These are phyloP conservation scores for Orchesella flavescens DNA, from an alignment of 2,888 invertebrate species.

Conservation along the genomic window DNA sequence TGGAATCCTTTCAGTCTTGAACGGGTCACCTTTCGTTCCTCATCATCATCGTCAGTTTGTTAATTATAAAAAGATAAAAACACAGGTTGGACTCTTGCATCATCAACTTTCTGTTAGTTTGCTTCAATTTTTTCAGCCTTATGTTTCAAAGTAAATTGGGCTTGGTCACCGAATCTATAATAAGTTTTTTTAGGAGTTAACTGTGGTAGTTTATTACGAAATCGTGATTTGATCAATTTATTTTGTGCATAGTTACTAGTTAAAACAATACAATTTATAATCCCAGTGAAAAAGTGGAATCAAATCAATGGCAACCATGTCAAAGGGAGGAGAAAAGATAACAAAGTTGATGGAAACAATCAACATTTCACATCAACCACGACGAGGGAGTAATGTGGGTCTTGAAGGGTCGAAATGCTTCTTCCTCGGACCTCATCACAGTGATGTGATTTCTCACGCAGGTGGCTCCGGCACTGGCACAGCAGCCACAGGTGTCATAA, in stretches of 20 bases:
- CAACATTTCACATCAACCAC: slow-evolving; percentile 57
- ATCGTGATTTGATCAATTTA: no score
- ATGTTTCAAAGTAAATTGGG: no score
- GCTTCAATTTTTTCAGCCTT: no score
- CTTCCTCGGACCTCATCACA: slow-evolving; percentile 69
- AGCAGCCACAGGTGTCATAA: slow-evolving; percentile 20
- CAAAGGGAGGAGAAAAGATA: slow-evolving; percentile 66
- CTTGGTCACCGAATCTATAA: no score
- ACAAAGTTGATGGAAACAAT: slow-evolving; percentile 70
- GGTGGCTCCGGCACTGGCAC: slow-evolving; percentile 34
- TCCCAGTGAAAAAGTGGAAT: neutral
- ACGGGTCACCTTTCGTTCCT: slow-evolving; percentile 56
- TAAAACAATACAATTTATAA: neutral
- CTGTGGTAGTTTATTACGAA: no score
- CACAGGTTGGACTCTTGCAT: no score
- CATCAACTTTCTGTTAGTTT: no score
- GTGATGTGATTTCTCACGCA: slow-evolving; percentile 61
- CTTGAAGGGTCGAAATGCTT: slow-evolving; percentile 67
- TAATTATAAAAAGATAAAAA: no score
- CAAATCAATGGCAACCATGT: slow-evolving; percentile 18
- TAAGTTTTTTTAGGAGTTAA: no score
- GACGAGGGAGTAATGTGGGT: slow-evolving; percentile 71
- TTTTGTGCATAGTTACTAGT: neutral
- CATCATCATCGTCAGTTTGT: slow-evolving; percentile 22
- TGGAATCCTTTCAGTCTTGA: slow-evolving; percentile 53